phyloP scores from a whole-genome alignment of 2,888 invertebrate species.

The Vannuccia rotundouncinata region DNA sequence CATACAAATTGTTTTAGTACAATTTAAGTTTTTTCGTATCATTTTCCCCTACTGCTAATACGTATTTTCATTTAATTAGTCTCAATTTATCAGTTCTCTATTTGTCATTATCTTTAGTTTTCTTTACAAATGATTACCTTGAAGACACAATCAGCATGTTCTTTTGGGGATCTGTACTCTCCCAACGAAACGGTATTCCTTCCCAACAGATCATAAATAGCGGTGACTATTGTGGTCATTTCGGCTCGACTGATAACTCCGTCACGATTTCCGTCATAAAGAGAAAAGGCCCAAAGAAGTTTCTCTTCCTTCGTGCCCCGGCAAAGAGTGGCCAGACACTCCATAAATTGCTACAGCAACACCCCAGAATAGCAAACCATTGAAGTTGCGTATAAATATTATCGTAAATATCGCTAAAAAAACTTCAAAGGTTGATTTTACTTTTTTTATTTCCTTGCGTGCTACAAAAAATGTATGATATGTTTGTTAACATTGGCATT shows the following conservation, averaged over 20 bases:
- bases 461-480: no score
- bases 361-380: background rate
- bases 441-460: no score
- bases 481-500: no score
- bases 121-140: constrained; percentile 63
- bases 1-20: no score
- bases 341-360: constrained; percentile 74
- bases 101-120: background rate
- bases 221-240: constrained; percentile 86
- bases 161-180: constrained; percentile 75
- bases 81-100: background rate
- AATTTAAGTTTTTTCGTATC: no score
- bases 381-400: no score
- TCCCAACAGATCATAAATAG: constrained; percentile 90
- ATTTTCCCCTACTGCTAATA: no score
- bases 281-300: constrained; percentile 84
- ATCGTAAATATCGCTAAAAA: no score
- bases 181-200: constrained; percentile 74
- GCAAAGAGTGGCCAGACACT: constrained; percentile 81
- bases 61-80: no score
- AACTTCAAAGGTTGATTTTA: no score
- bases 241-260: constrained; percentile 87
- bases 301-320: constrained; percentile 86
- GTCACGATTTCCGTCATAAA: constrained; percentile 87
- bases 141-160: constrained; percentile 85